Base-by-base conservation (phyloP, 2,888 invertebrate genomes). In the Mythimna albipuncta region DNA sequence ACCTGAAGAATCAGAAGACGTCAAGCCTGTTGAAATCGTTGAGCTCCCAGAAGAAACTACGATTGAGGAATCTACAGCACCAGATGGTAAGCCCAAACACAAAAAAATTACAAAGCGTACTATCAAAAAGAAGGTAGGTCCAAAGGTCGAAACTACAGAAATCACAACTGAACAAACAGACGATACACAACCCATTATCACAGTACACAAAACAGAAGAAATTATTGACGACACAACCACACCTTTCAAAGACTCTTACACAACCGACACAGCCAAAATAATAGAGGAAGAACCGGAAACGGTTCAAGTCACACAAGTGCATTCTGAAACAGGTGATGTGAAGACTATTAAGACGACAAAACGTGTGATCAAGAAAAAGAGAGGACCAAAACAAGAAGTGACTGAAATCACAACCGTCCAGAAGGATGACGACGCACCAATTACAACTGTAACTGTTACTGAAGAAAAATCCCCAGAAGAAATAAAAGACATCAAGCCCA, bases 111-210 rank as follows among this genome's bases (percentile, higher is more conserved):
- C 69, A 0, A 79, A 72, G 16, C 79, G 91, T 6, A 81, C 83
- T 0, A 88, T 91, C 35, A 91, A 89, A 74, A 90, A 89, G 73
- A 88, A 87, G 50, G 79, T 84, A 57, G 90, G 90, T 74, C 74
- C 88, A 13, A 81, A 88, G 82, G 69, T 91, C 63, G 79, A 87
- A 88, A 89, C 84, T 0, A 86, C 84, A 50, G 50, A 84, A 57
- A 88, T 87, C 6, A 84, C 72, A 0, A 85, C 86, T 11, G 38
- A 59, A 59, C 58, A 59, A 2, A 59, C 38, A 38, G 58, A 59
- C 2, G 58, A 62, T 4, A 94, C 92, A 58, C 66, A 57, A n/a
- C 55, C 63, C 32, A 63, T 19, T 32, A 11, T 35, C 50, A 63
- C 63, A 32, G 50, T 50, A 50, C 32, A 63, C 47, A 63, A 32